phyloP scores from a whole-genome alignment of 2,888 invertebrate genomes.

The Boloria euphrosyne region DNA sequence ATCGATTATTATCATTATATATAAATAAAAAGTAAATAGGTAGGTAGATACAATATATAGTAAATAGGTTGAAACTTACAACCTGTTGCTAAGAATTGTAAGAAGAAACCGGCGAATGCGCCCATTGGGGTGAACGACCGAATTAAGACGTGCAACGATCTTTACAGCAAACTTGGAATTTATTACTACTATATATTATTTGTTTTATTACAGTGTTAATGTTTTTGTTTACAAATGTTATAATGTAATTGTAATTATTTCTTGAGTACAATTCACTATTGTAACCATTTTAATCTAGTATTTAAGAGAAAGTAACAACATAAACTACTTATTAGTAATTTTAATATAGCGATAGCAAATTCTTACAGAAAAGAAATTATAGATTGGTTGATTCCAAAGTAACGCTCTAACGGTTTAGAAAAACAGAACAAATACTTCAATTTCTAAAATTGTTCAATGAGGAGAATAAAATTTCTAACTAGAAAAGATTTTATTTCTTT shows the following conservation, averaged over 20 bases:
- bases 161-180: constrained; percentile 32
- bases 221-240: constrained; percentile 20
- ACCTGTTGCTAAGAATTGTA: constrained; percentile 28
- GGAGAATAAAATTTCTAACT: neutral
- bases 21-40: constrained; percentile 9
- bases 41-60: constrained; percentile 11
- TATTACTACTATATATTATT: constrained; percentile 24
- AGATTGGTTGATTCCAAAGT: constrained; percentile 2
- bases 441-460: constrained; percentile 17
- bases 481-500: neutral
- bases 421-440: constrained; percentile 4
- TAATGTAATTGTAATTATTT: neutral
- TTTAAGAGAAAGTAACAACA: no score
- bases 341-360: neutral
- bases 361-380: constrained; percentile 7
- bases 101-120: constrained; percentile 36
- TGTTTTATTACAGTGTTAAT: constrained; percentile 21
- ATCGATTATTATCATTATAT: neutral
- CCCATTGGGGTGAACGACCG: constrained; percentile 37
- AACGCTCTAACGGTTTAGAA: constrained; percentile 32
- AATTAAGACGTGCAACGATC: constrained; percentile 34
- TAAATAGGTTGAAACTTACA: constrained; percentile 17
- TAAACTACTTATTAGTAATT: neutral
- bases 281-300: no score
- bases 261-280: neutral